Evolutionary conservation across 2,113 vertebrate genomes (phyloP).

Genomic region (Rafetus swinhoei): DNA sequence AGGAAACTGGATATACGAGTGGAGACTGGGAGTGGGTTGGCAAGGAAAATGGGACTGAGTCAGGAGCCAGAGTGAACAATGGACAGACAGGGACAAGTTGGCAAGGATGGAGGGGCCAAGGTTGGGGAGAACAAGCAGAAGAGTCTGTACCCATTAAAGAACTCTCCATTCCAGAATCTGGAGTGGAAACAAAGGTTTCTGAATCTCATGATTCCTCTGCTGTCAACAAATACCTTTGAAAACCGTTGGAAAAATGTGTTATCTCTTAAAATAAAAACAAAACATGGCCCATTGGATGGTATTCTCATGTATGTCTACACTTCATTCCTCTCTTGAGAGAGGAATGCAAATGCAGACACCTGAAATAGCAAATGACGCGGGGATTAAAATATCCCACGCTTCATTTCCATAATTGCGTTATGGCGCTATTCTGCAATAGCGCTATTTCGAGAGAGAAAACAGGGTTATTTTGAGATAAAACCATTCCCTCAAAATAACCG

Average conservation of each 20-base stretch:
- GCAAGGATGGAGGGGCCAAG: neutral
- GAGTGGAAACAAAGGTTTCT: neutral
- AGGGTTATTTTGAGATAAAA: too few species aligned
- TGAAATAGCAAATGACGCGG: too few species aligned
- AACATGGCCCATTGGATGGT: neutral
- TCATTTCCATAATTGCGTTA: too few species aligned
- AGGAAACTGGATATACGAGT: neutral
- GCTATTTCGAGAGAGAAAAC: too few species aligned
- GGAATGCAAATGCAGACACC: too few species aligned
- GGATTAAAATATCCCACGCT: too few species aligned
- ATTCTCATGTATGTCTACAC: too few species aligned
- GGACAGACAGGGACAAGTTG: neutral
- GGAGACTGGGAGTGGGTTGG: neutral
- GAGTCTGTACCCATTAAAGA: neutral
- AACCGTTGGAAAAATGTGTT: neutral
- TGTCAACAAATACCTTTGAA: slow-evolving; percentile 28
- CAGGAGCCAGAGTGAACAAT: neutral
- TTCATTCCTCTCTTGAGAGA: too few species aligned
- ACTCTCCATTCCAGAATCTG: neutral
- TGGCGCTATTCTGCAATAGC: too few species aligned
- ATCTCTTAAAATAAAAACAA: neutral
- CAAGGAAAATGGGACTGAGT: neutral
- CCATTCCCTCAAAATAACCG: too few species aligned
- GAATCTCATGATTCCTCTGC: neutral
- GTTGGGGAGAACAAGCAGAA: neutral